These are phyloP conservation scores for Malurus alboscapulatus DNA, from an alignment of 2,113 vertebrate genomes.

Conservation along the genomic window DNA sequence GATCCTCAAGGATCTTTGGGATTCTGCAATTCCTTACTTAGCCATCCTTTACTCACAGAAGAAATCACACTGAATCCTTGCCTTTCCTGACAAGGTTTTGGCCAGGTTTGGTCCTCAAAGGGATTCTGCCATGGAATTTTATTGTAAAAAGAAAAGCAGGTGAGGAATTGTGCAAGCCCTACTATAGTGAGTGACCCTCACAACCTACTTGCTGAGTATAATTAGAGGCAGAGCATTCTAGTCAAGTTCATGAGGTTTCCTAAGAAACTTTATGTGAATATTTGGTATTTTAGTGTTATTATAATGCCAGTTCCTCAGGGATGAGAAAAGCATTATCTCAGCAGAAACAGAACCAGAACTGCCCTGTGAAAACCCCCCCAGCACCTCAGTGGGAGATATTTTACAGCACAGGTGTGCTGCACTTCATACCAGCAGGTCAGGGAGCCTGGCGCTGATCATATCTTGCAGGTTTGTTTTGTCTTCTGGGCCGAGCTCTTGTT, in stretches of 20 bases:
- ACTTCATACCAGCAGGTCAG: constrained; percentile 84
- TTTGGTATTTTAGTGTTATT: neutral
- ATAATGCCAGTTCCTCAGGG: neutral
- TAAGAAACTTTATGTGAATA: neutral
- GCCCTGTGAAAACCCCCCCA: neutral
- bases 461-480: constrained; percentile 94
- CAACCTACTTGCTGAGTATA: neutral
- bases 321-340: neutral
- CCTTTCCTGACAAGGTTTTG: neutral
- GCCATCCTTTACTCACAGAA: neutral
- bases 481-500: constrained; percentile 76
- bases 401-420: constrained; percentile 1
- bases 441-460: constrained; percentile 76
- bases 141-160: neutral
- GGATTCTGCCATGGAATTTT: neutral
- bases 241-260: neutral
- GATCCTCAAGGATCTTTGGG: neutral
- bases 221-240: neutral
- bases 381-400: neutral
- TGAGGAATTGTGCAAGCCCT: neutral
- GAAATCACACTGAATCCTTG: neutral
- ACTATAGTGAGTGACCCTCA: neutral
- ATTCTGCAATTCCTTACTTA: neutral
- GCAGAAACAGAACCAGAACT: neutral
- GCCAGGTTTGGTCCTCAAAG: neutral